Conservation (phyloP, 2,113 vertebrate species). For the Myotis brandtii region DNA sequence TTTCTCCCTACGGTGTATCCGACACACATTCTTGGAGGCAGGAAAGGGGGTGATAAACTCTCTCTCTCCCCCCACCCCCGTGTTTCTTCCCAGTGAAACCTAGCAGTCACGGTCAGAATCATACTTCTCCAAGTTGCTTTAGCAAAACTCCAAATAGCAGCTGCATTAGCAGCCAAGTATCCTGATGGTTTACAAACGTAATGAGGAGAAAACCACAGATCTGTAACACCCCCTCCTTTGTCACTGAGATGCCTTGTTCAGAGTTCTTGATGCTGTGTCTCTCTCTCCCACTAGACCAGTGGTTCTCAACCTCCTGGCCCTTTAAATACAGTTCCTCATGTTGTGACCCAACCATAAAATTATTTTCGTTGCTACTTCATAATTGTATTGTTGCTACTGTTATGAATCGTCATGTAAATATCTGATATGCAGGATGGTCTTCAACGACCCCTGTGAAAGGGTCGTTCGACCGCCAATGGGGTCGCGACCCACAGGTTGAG, state of each 20-base stretch:
- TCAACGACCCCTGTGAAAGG: too few relatives aligned
- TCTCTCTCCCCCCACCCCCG: background rate
- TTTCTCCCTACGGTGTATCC: conserved; percentile 49
- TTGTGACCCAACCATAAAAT: too few relatives aligned
- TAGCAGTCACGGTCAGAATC: background rate
- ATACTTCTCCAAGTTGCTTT: background rate
- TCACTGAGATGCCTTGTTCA: background rate
- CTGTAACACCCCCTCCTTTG: background rate
- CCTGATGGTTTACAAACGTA: background rate
- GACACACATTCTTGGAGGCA: too few relatives aligned
- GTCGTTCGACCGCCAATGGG: too few relatives aligned
- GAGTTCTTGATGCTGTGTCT: background rate
- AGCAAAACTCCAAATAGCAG: background rate
- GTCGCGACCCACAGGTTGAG: too few relatives aligned
- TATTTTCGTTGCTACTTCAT: too few relatives aligned
- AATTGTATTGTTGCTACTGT: too few relatives aligned
- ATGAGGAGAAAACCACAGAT: background rate
- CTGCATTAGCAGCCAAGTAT: background rate
- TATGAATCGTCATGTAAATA: too few relatives aligned
- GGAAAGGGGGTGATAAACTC: background rate
- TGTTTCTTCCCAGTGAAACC: background rate
- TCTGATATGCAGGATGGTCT: too few relatives aligned
- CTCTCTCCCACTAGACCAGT: background rate
- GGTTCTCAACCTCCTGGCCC: too few relatives aligned
- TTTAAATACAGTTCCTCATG: too few relatives aligned